phyloP scores from a whole-genome alignment of 2,113 vertebrate genomes.

The Pyxicephalus adspersus region DNA sequence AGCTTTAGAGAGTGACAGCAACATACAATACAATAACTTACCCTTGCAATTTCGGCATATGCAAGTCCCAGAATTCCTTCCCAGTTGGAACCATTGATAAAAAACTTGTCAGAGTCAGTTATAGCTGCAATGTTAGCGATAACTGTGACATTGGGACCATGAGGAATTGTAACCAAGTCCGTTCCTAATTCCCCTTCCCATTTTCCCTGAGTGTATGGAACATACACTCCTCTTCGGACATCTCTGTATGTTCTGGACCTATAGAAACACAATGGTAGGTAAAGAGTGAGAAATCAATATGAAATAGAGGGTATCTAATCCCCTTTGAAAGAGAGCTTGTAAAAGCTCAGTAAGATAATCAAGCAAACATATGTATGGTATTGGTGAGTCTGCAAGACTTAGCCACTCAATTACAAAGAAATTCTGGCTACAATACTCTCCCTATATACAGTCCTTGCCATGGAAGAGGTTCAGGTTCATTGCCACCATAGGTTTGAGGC shows the following conservation, averaged over 20 bases:
- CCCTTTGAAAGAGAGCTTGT: too few relatives aligned
- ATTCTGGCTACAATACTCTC: too few relatives aligned
- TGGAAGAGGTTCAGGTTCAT: too few relatives aligned
- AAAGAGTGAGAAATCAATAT: background rate
- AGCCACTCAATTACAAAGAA: too few relatives aligned
- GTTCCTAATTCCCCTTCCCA: constrained; percentile 98
- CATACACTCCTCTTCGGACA: constrained; percentile 89
- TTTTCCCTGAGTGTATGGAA: constrained; percentile 97
- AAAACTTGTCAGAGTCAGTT: constrained; percentile 95
- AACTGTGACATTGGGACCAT: constrained; percentile 90
- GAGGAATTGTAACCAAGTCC: constrained; percentile 91
- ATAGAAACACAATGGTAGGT: background rate
- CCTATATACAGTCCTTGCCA: too few relatives aligned
- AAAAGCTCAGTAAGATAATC: too few relatives aligned
- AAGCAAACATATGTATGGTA: too few relatives aligned
- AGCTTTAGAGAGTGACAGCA: background rate
- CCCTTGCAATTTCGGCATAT: constrained; percentile 93
- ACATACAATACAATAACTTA: constrained; percentile 63
- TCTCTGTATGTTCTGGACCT: constrained; percentile 92
- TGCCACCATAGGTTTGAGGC: too few relatives aligned
- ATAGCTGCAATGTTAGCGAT: constrained; percentile 96
- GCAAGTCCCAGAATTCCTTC: constrained; percentile 96
- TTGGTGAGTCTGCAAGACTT: too few relatives aligned
- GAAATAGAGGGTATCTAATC: too few relatives aligned
- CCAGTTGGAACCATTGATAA: constrained; percentile 99